A percentile compares a stretch with the other conserved stretches of the same genome.
Conservation (phyloP, 2,888 invertebrate genomes). For the Brenthis hecate region DNA sequence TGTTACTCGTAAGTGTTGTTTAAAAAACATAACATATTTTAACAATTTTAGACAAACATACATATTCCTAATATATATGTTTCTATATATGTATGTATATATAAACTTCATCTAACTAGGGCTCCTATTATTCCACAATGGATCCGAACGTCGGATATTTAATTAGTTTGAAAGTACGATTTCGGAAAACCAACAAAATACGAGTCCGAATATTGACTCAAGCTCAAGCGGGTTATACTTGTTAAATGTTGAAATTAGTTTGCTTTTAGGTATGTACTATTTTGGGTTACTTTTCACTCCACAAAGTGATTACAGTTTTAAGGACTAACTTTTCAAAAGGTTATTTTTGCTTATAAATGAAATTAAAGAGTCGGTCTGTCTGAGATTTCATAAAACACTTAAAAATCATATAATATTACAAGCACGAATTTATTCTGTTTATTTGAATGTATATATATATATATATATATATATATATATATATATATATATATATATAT, state of each 20-base stretch:
- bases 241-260: slow-evolving; percentile 37
- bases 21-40: too few species aligned
- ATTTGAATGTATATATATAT: too few species aligned
- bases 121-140: slow-evolving; percentile 8
- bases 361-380: not conserved
- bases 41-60: too few species aligned
- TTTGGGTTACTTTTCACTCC: slow-evolving; percentile 15
- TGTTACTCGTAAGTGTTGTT: too few species aligned
- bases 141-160: slow-evolving; percentile 19
- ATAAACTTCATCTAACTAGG: not conserved
- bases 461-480: too few species aligned
- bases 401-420: not conserved
- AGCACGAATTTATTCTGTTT: not conserved
- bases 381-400: too few species aligned
- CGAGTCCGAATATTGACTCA: slow-evolving; percentile 32
- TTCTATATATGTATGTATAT: not conserved
- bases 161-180: slow-evolving; percentile 26
- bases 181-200: slow-evolving; percentile 30
- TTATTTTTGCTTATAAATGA: not conserved
- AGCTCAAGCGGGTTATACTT: slow-evolving; percentile 27
- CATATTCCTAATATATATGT: too few species aligned
- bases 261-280: slow-evolving; percentile 28
- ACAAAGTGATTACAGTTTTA: slow-evolving; percentile 30
- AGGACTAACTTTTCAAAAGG: slow-evolving; percentile 14
- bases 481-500: too few species aligned